These are phyloP conservation scores for Zelleria hepariella DNA, from an alignment of 2,888 invertebrate genomes.

Conservation along the genomic window DNA sequence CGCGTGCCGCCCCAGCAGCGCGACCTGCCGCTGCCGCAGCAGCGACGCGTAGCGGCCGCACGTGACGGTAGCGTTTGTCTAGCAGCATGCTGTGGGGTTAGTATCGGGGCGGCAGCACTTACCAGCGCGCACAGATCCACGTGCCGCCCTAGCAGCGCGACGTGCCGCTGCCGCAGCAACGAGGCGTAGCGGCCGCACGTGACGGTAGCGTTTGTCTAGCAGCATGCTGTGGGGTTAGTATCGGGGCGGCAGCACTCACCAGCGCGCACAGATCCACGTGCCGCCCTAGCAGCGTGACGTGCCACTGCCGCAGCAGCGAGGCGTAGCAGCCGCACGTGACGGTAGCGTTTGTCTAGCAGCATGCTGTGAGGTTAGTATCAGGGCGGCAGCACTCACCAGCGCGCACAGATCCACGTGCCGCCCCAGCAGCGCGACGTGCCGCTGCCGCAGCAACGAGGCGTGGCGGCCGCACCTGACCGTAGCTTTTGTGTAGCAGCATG, in stretches of 20 bases:
- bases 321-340: too few species aligned
- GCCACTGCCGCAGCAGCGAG: constrained; percentile 53
- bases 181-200: constrained; percentile 97
- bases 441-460: constrained; percentile 93
- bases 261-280: constrained; percentile 95
- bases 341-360: too few species aligned
- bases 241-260: constrained; percentile 88
- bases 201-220: too few species aligned
- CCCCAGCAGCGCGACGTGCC: constrained; percentile 94
- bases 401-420: constrained; percentile 84
- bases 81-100: too few species aligned
- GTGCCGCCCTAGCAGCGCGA: constrained; percentile 90
- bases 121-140: constrained; percentile 76
- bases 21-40: constrained; percentile 96
- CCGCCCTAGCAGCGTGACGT: constrained; percentile 89
- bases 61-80: too few species aligned
- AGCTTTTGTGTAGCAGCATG: too few species aligned
- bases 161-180: constrained; percentile 93
- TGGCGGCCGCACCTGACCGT: constrained; percentile 97
- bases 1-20: constrained; percentile 93
- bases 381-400: constrained; percentile 4
- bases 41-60: too few species aligned
- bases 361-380: too few species aligned
- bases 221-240: constrained; percentile 83
- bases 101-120: neutral